Evolutionary conservation across 30 jellyfish, hydroid and myxozoan genomes (phyloP).

Genomic region (Aurelia aurita complex sp. Pacific): DNA sequence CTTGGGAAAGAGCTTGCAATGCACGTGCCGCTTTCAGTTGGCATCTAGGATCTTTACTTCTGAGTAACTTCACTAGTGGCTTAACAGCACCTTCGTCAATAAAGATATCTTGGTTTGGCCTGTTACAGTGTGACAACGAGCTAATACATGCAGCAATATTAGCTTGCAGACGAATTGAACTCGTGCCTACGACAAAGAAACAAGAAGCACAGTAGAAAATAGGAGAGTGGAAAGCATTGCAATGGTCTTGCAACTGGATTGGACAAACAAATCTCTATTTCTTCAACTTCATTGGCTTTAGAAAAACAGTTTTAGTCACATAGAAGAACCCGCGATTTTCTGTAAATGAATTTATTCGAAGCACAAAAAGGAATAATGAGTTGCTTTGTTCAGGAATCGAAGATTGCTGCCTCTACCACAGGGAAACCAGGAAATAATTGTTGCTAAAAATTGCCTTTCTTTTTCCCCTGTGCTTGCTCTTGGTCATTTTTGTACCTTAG

Average conservation of each 20-base stretch:
- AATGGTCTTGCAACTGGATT: not conserved
- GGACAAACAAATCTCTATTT: too few relatives aligned
- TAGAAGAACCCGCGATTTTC: too few relatives aligned
- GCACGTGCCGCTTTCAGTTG: slow-evolving; percentile 80
- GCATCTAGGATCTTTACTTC: slow-evolving; percentile 61
- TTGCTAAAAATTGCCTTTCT: too few relatives aligned
- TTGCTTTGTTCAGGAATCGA: too few relatives aligned
- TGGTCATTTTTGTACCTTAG: too few relatives aligned
- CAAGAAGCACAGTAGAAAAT: not conserved
- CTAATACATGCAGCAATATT: slow-evolving; percentile 68
- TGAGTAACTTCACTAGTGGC: slow-evolving; percentile 50
- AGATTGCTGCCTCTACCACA: too few relatives aligned
- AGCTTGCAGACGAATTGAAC: slow-evolving; percentile 66
- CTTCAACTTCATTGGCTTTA: too few relatives aligned
- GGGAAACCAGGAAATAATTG: too few relatives aligned
- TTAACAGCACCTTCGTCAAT: slow-evolving; percentile 48
- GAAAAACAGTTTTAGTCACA: too few relatives aligned
- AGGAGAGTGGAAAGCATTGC: not conserved
- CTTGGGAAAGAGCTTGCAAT: slow-evolving; percentile 53
- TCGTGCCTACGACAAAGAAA: slow-evolving; percentile 17
- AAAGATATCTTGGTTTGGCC: slow-evolving; percentile 59
- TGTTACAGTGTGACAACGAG: slow-evolving; percentile 40
- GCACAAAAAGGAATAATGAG: too few relatives aligned
- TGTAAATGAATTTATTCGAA: too few relatives aligned
- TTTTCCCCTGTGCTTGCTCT: too few relatives aligned